Base-by-base conservation (phyloP, 2,888 invertebrate species). In the Ormyrus rosae region DNA sequence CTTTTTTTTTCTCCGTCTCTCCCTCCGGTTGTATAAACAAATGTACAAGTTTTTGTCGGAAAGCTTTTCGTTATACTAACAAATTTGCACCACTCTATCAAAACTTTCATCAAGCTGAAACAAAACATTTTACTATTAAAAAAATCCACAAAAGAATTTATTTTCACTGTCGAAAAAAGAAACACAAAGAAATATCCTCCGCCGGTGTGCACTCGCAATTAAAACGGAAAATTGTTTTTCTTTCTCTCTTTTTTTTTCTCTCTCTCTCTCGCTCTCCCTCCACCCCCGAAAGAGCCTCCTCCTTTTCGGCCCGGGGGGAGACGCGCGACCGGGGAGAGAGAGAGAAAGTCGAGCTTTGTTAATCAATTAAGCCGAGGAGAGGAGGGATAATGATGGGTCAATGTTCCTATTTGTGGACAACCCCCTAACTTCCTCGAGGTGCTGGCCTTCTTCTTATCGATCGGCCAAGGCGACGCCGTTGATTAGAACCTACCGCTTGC, bases 381-480 rank as follows among this genome's bases (percentile, higher is more conserved):
- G 61, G 64, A 77, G 75, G 75, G 81, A 82, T 82, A 82, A 82
- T 82, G 81, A 82, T 76, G 81, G 82, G 82, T 85, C 85, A 84
- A 83, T 80, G 82, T 78, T 81, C 68, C 83, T 83, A 84, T 84
- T 84, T 80, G 83, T 80, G 81, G 71, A 71, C 77, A 78, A 34
- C 58, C 78, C 80, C 68, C 78, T 60, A 51, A 51, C 71, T 5
- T 34, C 60, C 34, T 34, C 34, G 34, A 34, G 34, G 48, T n/a
- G 56, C 10, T 74, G 60, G 80, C 77, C 80, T 84, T 80, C 72
- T 82, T 82, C 69, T 61, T 82, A 84, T 86, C 81, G 83, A 85
- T 84, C 83, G 82, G 46, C 56, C 11, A 60, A n/a, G 46, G 73
- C 64, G 19, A 48, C 64, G 80, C 19, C 67, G 71, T 53, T 80